These are phyloP conservation scores for Muscicapa comitata DNA, from an alignment of 2,797 vertebrate species.

Conservation along the genomic window DNA sequence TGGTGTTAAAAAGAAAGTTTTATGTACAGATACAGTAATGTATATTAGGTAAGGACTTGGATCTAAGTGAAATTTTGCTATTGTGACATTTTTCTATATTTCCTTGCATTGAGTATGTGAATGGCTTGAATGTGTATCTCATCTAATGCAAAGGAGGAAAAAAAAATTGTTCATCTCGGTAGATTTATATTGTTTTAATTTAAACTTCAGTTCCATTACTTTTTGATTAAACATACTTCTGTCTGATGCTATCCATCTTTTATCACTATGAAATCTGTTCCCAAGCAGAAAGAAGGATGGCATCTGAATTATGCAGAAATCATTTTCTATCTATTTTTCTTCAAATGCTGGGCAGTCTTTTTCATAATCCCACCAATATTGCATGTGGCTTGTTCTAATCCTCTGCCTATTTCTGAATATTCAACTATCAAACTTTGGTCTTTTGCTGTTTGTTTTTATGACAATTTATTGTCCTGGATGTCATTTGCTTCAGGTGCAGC, in stretches of 20 bases:
- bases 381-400: constrained; percentile 19
- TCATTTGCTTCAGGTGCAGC: not conserved
- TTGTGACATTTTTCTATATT: not conserved
- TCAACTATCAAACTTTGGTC: not conserved
- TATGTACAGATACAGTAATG: not conserved
- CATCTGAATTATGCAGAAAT: constrained; percentile 65
- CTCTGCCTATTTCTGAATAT: constrained; percentile 7
- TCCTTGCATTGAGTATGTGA: not conserved
- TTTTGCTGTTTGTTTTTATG: not conserved
- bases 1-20: not conserved
- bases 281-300: constrained; percentile 48
- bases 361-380: constrained; percentile 43
- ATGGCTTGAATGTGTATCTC: not conserved
- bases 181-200: constrained; percentile 72
- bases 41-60: not conserved
- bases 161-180: constrained; percentile 36
- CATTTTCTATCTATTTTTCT: constrained; percentile 53
- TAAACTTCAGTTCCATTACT: constrained; percentile 56
- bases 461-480: not conserved
- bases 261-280: constrained; percentile 54
- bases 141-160: not conserved
- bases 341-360: constrained; percentile 45
- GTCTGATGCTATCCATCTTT: constrained; percentile 44
- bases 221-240: constrained; percentile 69
- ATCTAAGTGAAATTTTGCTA: not conserved